Percentiles rank a stretch among this genome's conserved stretches.
These are phyloP conservation scores for Aphodius granarius DNA, from an alignment of 2,888 invertebrate species.

Conservation along the genomic window DNA sequence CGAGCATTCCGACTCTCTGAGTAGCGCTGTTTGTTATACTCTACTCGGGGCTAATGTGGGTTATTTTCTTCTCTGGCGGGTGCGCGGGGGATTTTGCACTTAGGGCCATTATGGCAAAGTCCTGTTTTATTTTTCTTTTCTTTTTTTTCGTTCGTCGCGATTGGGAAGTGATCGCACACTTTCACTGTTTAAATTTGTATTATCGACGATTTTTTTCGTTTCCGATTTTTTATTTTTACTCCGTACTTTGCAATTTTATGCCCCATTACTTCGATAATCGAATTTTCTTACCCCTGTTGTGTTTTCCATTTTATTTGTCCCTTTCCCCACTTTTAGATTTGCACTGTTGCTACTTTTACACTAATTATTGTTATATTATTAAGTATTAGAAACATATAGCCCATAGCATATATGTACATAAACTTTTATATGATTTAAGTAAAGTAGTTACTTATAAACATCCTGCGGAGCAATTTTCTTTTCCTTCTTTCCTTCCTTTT, in stretches of 20 bases:
- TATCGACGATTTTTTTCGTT: not conserved
- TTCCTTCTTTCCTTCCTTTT: no score
- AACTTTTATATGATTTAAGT: no score
- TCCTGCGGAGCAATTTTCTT: no score
- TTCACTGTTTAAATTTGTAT: not conserved
- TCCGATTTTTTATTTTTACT: not conserved
- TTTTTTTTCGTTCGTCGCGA: constrained; percentile 17
- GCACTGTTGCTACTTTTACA: no score
- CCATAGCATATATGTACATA: no score
- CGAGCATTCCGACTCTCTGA: constrained; percentile 42
- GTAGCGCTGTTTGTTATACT: constrained; percentile 44
- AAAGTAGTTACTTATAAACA: no score
- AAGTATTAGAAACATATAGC: no score
- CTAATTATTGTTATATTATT: no score
- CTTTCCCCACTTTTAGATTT: no score
- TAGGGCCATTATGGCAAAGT: constrained; percentile 30
- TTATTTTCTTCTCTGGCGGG: constrained; percentile 37
- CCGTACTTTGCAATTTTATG: not conserved
- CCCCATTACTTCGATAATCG: not conserved
- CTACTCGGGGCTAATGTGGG: constrained; percentile 40
- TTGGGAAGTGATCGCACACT: not conserved
- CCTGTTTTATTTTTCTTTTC: constrained; percentile 27
- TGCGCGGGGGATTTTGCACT: constrained; percentile 37
- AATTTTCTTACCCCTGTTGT: no score
- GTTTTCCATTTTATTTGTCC: no score